Evolutionary conservation across 2,888 invertebrate genomes (phyloP).

Genomic region (Chymomyza caudatula): DNA sequence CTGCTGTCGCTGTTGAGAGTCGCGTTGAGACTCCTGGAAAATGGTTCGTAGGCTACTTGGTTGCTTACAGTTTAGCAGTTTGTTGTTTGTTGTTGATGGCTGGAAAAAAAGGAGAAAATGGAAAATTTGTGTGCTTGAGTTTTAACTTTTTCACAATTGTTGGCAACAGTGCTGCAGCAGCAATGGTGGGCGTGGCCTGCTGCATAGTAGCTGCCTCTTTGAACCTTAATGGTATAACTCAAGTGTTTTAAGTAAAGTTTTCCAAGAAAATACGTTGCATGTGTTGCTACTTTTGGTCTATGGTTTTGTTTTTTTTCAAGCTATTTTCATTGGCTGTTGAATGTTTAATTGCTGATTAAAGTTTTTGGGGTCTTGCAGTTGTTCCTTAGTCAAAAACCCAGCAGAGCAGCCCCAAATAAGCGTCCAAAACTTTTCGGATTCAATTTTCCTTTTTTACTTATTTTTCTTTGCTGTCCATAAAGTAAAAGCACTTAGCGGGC

Average conservation of each 20-base stretch:
- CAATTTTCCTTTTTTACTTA: background rate
- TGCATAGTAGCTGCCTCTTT: slow-evolving; percentile 1
- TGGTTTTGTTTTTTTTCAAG: background rate
- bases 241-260: slow-evolving; percentile 30
- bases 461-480: background rate
- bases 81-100: background rate
- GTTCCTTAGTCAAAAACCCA: background rate
- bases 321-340: slow-evolving; percentile 24
- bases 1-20: slow-evolving; percentile 13
- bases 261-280: slow-evolving; percentile 21
- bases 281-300: slow-evolving; percentile 10
- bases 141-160: background rate
- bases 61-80: slow-evolving; percentile 40
- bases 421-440: background rate
- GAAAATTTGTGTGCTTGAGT: background rate
- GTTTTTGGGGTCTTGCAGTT: slow-evolving; percentile 7
- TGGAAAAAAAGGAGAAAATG: background rate
- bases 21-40: slow-evolving; percentile 3
- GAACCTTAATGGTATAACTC: slow-evolving; percentile 30
- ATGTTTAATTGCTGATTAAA: slow-evolving; percentile 26
- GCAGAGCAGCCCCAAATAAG: background rate
- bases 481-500: slow-evolving; percentile 3
- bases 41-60: slow-evolving; percentile 25
- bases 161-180: slow-evolving; percentile 3
- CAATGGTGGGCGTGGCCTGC: background rate